phyloP scores from a whole-genome alignment of 2,888 invertebrate species.

The Achlya flavicornis region DNA sequence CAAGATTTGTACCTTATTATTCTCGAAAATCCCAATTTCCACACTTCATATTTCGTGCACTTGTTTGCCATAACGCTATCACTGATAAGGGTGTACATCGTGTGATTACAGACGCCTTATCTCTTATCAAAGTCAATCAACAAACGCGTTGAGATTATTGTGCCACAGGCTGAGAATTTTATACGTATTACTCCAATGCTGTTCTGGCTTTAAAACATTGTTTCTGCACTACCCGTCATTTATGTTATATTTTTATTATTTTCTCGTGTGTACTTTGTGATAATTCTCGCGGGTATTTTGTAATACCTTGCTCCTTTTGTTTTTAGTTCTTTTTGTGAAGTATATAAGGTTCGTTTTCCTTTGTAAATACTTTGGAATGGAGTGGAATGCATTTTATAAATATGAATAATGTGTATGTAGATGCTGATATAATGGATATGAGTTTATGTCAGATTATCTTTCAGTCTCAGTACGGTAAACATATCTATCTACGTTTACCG shows the following conservation, averaged over 20 bases:
- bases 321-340: not conserved
- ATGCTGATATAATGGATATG: not conserved
- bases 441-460: not conserved
- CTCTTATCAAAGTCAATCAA: slow-evolving; percentile 75
- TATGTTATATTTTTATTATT: not conserved
- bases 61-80: slow-evolving; percentile 74
- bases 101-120: slow-evolving; percentile 71
- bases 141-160: slow-evolving; percentile 33
- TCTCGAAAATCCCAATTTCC: slow-evolving; percentile 60
- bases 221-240: slow-evolving; percentile 14
- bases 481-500: too few species aligned
- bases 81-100: slow-evolving; percentile 77
- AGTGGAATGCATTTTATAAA: not conserved
- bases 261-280: not conserved
- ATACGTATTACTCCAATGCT: slow-evolving; percentile 14
- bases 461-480: too few species aligned
- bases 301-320: not conserved
- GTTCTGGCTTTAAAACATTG: slow-evolving; percentile 13
- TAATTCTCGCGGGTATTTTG: slow-evolving; percentile 1
- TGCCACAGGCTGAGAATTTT: slow-evolving; percentile 9
- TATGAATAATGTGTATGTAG: not conserved
- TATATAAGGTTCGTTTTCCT: not conserved
- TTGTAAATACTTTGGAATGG: not conserved
- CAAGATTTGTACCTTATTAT: slow-evolving; percentile 54
- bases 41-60: slow-evolving; percentile 59